Base-by-base conservation (phyloP, 2,113 vertebrate species). In the Pelodiscus sinensis region DNA sequence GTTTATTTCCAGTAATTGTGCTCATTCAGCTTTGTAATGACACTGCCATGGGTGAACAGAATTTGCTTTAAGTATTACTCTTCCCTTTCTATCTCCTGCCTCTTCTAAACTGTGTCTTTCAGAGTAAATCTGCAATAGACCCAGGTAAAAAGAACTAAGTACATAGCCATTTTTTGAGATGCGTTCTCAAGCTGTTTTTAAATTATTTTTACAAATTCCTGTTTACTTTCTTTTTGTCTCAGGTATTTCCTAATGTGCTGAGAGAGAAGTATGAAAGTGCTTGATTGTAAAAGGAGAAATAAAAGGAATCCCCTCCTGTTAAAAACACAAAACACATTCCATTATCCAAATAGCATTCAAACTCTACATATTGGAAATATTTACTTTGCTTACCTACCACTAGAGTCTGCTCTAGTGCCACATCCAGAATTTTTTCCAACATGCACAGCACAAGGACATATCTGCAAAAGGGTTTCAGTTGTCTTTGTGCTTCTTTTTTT, bases 11-110 rank as follows among this genome's bases (percentile, higher is more conserved):
- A 98, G 98, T 98, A 98, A 98, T 96, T 95, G 97, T 97, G 98
- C 93, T 98, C 98, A 97, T 97, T 98, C 97, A 95, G 97, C 97
- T 98, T 98, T 98, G 97, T 98, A 98, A 98, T 98, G 98, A 97
- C 97, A 97, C 97, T 96, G 98, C 97, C 97, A 98, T 97, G 98
- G 98, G 97, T 98, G 98, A 98, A 86, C 92, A 97, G 97, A 97
- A 96, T 98, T 98, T 98, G 97, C 97, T 98, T 97, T 98, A 97
- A 96, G 97, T 97, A 98, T 98, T 98, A 98, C 92, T 97, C 96
- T 97, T 84, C 94, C 91, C 91, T 95, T 84, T 85, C 91, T 97
- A 95, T 96, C 97, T 95, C 92, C 92, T 91, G 85, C 96, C 90
- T 97, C 84, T 96, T 97, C 97, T 97, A 97, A 98, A 97, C 94